Evolutionary conservation across 2,888 invertebrate species (phyloP).

Genomic region (Phortica okadai): DNA sequence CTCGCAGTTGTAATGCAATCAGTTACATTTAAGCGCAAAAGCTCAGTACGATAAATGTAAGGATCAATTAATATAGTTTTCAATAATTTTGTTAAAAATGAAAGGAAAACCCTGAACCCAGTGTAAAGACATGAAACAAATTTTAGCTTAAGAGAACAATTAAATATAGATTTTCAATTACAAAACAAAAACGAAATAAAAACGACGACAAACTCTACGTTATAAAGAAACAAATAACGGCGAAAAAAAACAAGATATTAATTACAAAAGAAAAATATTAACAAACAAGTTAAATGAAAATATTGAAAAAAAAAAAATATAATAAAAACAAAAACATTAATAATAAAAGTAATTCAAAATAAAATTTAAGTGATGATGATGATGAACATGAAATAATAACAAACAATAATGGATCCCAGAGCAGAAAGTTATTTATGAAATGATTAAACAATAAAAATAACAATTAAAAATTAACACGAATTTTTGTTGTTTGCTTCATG

Average conservation of each 20-base stretch:
- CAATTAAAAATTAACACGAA: slow-evolving; percentile 45
- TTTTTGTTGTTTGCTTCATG: background rate
- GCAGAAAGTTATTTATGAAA: slow-evolving; percentile 57
- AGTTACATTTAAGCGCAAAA: slow-evolving; percentile 58
- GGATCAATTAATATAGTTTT: slow-evolving; percentile 67
- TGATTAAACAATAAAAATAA: slow-evolving; percentile 67
- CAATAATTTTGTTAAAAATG: slow-evolving; percentile 63
- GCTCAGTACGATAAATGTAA: slow-evolving; percentile 58
- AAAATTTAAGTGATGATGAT: slow-evolving; percentile 11
- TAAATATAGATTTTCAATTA: slow-evolving; percentile 54
- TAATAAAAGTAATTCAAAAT: slow-evolving; percentile 41
- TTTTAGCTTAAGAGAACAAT: slow-evolving; percentile 41
- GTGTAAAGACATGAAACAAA: slow-evolving; percentile 38
- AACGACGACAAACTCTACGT: slow-evolving; percentile 41
- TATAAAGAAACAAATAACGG: slow-evolving; percentile 31
- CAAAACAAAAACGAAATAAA: slow-evolving; percentile 49
- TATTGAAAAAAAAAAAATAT: slow-evolving; percentile 39
- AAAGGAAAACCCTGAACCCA: slow-evolving; percentile 37
- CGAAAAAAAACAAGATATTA: slow-evolving; percentile 47
- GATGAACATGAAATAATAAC: slow-evolving; percentile 10
- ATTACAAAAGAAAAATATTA: slow-evolving; percentile 54
- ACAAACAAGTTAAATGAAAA: slow-evolving; percentile 37
- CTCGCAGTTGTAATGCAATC: slow-evolving; percentile 67
- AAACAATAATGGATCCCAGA: slow-evolving; percentile 22
- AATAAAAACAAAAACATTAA: slow-evolving; percentile 40